phyloP scores from a whole-genome alignment of 2,797 vertebrate species.

The Lithobates pipiens region DNA sequence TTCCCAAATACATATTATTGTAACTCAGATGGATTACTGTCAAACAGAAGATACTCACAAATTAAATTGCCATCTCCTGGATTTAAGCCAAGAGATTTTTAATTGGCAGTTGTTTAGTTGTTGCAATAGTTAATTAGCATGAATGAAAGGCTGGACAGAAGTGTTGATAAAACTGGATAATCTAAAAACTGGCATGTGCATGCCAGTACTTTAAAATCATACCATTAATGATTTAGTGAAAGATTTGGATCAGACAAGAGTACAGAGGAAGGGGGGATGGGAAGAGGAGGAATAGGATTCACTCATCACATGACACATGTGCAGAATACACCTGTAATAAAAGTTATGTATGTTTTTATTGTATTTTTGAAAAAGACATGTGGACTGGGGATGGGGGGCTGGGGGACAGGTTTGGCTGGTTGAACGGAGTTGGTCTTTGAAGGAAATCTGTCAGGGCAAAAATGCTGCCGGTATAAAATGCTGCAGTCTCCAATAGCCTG shows the following conservation, averaged over 20 bases:
- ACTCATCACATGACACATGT: no score
- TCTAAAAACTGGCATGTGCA: background rate
- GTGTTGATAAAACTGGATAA: background rate
- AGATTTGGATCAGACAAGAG: no score
- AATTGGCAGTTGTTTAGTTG: conserved; percentile 32
- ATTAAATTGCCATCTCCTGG: conserved; percentile 32
- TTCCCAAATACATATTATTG: conserved; percentile 50
- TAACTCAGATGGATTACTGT: conserved; percentile 32
- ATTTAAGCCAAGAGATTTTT: background rate
- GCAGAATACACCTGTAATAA: no score
- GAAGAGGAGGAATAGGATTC: no score
- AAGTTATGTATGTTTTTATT: no score
- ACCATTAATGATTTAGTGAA: no score
- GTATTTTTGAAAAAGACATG: no score
- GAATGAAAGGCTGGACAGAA: background rate
- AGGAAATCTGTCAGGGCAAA: background rate
- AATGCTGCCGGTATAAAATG: no score
- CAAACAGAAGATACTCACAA: conserved; percentile 17
- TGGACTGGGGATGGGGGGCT: no score
- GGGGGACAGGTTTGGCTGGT: no score
- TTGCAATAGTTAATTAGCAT: conserved; percentile 30
- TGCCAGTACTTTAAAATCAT: background rate
- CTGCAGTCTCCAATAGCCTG: no score
- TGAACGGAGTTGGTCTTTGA: background rate
- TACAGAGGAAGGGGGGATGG: no score